A percentile compares a stretch with the other conserved stretches of the same genome.
Conservation (phyloP, 2,113 vertebrate species). For the Cepphus grylle region DNA sequence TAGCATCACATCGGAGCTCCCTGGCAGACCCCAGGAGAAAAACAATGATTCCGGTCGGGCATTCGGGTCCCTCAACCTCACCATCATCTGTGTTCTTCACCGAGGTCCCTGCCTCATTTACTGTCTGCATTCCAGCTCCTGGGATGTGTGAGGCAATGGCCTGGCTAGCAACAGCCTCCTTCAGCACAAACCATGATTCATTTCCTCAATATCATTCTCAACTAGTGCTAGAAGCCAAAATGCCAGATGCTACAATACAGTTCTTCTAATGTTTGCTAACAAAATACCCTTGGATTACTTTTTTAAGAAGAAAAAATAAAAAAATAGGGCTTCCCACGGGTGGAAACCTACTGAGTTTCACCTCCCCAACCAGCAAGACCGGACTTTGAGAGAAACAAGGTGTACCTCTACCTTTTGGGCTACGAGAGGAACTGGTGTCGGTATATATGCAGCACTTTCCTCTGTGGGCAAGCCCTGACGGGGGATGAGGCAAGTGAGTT, state of each 20-base stretch:
- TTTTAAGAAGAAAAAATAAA: background rate
- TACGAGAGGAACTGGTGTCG: background rate
- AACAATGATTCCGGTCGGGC: background rate
- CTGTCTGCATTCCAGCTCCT: background rate
- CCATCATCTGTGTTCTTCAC: background rate
- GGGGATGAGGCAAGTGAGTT: background rate
- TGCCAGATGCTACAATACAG: background rate
- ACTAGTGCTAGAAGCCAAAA: background rate
- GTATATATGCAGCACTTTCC: background rate
- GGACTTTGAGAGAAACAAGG: background rate
- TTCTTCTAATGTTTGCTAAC: background rate
- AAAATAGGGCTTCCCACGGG: background rate
- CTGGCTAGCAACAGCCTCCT: background rate
- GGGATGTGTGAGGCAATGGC: background rate
- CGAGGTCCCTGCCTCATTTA: background rate
- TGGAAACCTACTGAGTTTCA: background rate
- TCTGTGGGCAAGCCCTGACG: background rate
- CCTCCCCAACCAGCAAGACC: background rate
- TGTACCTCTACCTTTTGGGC: background rate
- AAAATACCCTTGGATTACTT: background rate
- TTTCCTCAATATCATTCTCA: conserved; percentile 27
- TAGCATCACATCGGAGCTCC: background rate
- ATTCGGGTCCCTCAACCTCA: background rate
- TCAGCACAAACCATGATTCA: conserved; percentile 17
- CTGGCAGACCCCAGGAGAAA: background rate